Percentiles rank a stretch among this genome's conserved stretches.
These are phyloP conservation scores for Sycophila texana DNA, from an alignment of 2,888 invertebrate species.

Conservation along the genomic window DNA sequence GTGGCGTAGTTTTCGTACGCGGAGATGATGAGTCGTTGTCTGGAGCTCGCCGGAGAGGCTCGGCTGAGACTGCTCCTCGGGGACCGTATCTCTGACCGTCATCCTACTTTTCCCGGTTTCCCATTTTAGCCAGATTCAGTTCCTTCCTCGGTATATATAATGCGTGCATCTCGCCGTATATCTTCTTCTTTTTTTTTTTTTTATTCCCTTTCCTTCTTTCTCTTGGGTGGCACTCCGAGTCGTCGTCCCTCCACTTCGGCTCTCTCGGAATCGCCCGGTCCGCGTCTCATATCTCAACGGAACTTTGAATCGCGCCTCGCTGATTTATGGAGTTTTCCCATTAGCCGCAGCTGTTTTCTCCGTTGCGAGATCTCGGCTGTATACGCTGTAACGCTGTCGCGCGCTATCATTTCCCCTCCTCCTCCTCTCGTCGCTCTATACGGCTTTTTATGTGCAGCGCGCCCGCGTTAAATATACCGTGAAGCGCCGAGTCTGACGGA, in stretches of 20 bases:
- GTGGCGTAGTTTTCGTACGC: no score
- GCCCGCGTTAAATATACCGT: constrained; percentile 4
- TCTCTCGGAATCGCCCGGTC: no score
- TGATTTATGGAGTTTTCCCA: constrained; percentile 56
- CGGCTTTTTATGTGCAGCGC: neutral
- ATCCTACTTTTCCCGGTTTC: neutral
- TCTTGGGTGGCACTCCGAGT: no score
- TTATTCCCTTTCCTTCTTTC: constrained; percentile 11
- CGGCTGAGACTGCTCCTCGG: neutral
- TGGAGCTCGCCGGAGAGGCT: no score
- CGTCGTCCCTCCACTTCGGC: no score
- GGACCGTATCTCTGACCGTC: constrained; percentile 7
- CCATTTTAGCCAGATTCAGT: no score
- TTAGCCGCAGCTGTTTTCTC: constrained; percentile 54
- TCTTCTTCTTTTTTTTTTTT: no score
- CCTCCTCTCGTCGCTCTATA: neutral
- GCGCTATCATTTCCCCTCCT: neutral
- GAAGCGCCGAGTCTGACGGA: neutral
- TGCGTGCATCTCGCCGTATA: neutral
- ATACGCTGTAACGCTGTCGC: neutral
- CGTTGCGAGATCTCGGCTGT: neutral
- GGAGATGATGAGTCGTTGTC: no score
- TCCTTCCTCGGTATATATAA: neutral
- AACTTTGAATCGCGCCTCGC: constrained; percentile 37
- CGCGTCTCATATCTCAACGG: neutral